phyloP scores from a whole-genome alignment of 2,113 vertebrate species.

The Nannospalax galili region DNA sequence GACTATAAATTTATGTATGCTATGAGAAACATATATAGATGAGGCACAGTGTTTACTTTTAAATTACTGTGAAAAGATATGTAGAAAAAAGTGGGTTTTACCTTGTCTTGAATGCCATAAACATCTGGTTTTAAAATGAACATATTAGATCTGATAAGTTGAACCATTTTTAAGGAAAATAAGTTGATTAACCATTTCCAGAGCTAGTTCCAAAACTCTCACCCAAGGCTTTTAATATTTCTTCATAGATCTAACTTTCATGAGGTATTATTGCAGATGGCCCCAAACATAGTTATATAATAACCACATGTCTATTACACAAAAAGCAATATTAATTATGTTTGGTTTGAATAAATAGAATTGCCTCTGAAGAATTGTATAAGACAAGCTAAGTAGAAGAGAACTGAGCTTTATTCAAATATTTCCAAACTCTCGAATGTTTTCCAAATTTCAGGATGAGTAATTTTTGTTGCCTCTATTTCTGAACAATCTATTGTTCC shows the following conservation, averaged over 20 bases:
- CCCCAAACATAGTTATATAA: slow-evolving; percentile 44
- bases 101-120: neutral
- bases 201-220: slow-evolving; percentile 7
- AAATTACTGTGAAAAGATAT: slow-evolving; percentile 42
- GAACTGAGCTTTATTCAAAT: slow-evolving; percentile 16
- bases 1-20: neutral
- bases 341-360: slow-evolving; percentile 62
- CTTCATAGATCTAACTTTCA: slow-evolving; percentile 58
- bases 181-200: slow-evolving; percentile 49
- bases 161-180: slow-evolving; percentile 31
- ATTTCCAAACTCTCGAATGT: slow-evolving; percentile 53
- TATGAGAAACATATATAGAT: neutral
- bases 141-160: slow-evolving; percentile 10
- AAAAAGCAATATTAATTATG: slow-evolving; percentile 54
- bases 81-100: neutral
- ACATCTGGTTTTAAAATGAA: slow-evolving; percentile 33
- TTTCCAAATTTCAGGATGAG: slow-evolving; percentile 35
- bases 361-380: slow-evolving; percentile 34
- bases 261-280: slow-evolving; percentile 50
- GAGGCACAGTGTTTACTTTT: slow-evolving; percentile 19
- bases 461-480: slow-evolving; percentile 1
- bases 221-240: slow-evolving; percentile 51
- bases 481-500: slow-evolving; percentile 42
- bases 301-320: slow-evolving; percentile 53
- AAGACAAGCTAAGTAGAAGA: slow-evolving; percentile 63